Conservation (phyloP, 2,888 invertebrate species). For the Calameuta pallipes region DNA sequence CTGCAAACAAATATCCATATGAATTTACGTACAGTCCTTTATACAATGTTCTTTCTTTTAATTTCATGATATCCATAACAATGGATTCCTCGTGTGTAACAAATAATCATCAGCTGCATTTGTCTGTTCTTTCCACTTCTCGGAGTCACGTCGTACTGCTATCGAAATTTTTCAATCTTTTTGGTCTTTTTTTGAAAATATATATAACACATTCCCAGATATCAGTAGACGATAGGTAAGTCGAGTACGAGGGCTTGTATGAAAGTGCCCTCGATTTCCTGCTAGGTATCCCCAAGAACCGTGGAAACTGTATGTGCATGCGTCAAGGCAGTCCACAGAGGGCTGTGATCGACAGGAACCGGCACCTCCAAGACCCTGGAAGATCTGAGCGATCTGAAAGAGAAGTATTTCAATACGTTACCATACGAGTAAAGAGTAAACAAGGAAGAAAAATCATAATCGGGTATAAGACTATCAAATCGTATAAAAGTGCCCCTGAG, state of each 20-base stretch:
- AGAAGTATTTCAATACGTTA: neutral
- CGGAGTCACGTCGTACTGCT: neutral
- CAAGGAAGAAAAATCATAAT: neutral
- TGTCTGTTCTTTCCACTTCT: neutral
- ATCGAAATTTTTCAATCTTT: neutral
- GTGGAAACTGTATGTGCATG: slow-evolving; percentile 73
- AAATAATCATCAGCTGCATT: neutral
- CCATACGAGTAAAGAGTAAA: neutral
- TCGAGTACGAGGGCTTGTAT: slow-evolving; percentile 72
- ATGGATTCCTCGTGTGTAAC: neutral
- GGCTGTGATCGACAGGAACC: slow-evolving; percentile 74
- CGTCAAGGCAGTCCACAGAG: slow-evolving; percentile 85
- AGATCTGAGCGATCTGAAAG: slow-evolving; percentile 56
- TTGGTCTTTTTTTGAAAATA: neutral
- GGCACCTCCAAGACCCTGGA: slow-evolving; percentile 53
- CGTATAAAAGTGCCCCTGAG: neutral
- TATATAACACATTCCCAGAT: neutral
- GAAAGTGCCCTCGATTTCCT: slow-evolving; percentile 66
- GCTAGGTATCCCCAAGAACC: slow-evolving; percentile 69
- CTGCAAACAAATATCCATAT: neutral
- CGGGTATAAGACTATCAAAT: neutral
- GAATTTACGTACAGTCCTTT: neutral
- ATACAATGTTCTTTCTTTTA: neutral
- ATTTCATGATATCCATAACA: neutral
- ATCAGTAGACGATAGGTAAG: slow-evolving; percentile 71